These are phyloP conservation scores for Diachasmimorpha longicaudata DNA, from an alignment of 1,140 invertebrate species.

Conservation along the genomic window DNA sequence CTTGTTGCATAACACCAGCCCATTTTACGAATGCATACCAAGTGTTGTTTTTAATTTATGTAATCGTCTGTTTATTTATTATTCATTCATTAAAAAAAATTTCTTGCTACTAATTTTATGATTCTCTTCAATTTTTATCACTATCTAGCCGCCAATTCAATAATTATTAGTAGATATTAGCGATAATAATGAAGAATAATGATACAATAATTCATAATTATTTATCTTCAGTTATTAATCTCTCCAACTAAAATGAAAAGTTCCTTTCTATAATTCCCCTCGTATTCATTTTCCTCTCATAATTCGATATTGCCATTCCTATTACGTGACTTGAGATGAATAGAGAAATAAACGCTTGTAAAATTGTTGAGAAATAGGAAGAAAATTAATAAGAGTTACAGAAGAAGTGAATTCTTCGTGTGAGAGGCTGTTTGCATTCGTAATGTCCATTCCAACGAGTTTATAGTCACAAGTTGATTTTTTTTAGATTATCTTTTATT, in stretches of 20 bases:
- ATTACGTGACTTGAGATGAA: slow-evolving; percentile 1
- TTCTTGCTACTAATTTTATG: slow-evolving; percentile 7
- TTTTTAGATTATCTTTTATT: background rate
- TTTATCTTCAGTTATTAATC: slow-evolving; percentile 30
- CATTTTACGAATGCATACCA: slow-evolving; percentile 37
- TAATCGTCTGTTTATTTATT: background rate
- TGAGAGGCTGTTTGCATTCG: background rate
- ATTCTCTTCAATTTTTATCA: slow-evolving; percentile 22
- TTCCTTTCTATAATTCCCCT: background rate
- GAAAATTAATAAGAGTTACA: background rate
- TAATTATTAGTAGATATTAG: slow-evolving; percentile 36
- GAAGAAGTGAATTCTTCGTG: background rate
- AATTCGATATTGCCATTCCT: background rate
- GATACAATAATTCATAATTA: slow-evolving; percentile 50
- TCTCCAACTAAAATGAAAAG: background rate
- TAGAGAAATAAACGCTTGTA: background rate
- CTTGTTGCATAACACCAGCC: slow-evolving; percentile 53
- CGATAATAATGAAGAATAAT: slow-evolving; percentile 45
- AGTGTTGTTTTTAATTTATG: slow-evolving; percentile 4
- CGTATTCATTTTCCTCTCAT: slow-evolving; percentile 14
- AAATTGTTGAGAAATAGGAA: background rate
- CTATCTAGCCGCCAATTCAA: slow-evolving; percentile 51
- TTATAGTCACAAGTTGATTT: background rate
- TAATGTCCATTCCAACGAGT: background rate
- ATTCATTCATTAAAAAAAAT: background rate